Evolutionary conservation across 2,797 vertebrate genomes (phyloP).

Genomic region (Orestias chungarensis): DNA sequence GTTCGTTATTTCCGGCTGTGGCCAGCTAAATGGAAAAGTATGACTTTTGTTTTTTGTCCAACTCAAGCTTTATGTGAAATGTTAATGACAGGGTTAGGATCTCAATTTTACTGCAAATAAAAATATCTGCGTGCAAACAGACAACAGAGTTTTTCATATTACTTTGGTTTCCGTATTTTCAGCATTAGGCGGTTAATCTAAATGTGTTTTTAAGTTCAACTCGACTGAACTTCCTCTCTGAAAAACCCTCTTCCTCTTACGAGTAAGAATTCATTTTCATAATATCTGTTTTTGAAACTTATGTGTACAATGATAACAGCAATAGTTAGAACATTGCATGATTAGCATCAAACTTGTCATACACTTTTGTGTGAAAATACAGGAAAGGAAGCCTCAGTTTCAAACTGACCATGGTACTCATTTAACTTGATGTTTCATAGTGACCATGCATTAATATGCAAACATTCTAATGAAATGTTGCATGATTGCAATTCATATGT

Average conservation of each 20-base stretch:
- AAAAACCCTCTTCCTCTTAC: conserved; percentile 1
- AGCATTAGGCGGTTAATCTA: neutral
- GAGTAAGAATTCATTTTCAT: conserved; percentile 3
- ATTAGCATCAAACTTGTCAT: neutral
- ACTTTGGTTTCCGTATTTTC: neutral
- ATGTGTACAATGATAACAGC: neutral
- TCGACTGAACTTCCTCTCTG: neutral
- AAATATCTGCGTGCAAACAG: neutral
- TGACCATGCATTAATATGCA: neutral
- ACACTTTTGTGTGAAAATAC: neutral
- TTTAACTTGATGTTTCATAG: neutral
- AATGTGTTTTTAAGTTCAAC: neutral
- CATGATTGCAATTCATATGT: neutral
- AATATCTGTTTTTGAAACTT: neutral
- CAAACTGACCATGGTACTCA: neutral
- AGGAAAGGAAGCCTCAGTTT: neutral
- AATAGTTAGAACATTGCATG: neutral
- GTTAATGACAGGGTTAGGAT: neutral
- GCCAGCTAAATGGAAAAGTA: neutral
- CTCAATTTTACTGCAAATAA: neutral
- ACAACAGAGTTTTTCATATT: too few relatives aligned
- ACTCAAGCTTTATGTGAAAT: neutral
- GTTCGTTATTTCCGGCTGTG: conserved; percentile 34
- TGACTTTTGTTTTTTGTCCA: neutral
- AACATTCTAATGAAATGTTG: neutral